A percentile compares a stretch with the other conserved stretches of the same genome.
These are phyloP conservation scores for Euschistus heros DNA, from an alignment of 1,140 invertebrate species.

Conservation along the genomic window DNA sequence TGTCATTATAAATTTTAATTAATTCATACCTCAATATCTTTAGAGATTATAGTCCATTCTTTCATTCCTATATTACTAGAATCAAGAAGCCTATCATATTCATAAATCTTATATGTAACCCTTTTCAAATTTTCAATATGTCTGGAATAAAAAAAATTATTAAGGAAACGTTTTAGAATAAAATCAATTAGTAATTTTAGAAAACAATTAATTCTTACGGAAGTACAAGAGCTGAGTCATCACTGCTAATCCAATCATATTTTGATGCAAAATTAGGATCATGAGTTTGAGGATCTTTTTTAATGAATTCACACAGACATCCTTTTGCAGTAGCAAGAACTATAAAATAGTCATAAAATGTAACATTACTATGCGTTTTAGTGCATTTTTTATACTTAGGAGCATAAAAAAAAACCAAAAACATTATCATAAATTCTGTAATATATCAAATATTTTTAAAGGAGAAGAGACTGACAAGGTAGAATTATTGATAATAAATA, in stretches of 20 bases:
- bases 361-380: too few species aligned
- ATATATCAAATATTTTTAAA: too few species aligned
- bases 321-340: constrained; percentile 50
- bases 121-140: constrained; percentile 31
- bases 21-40: constrained; percentile 66
- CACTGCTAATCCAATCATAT: constrained; percentile 38
- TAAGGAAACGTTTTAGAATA: not conserved
- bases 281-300: constrained; percentile 57
- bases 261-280: constrained; percentile 50
- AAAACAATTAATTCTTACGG: constrained; percentile 43
- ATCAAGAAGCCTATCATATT: constrained; percentile 82
- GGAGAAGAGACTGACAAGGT: too few species aligned
- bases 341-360: constrained; percentile 30
- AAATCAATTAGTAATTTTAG: not conserved
- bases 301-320: constrained; percentile 39
- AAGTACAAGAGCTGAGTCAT: constrained; percentile 48
- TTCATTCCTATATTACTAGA: constrained; percentile 87
- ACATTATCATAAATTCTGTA: too few species aligned
- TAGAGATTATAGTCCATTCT: constrained; percentile 82
- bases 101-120: constrained; percentile 69
- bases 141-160: constrained; percentile 22
- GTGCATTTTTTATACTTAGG: too few species aligned
- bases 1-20: not conserved
- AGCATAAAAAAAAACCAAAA: too few species aligned
- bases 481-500: too few species aligned